Base-by-base conservation (phyloP, 2,888 invertebrate species). In the Protophormia terraenovae region DNA sequence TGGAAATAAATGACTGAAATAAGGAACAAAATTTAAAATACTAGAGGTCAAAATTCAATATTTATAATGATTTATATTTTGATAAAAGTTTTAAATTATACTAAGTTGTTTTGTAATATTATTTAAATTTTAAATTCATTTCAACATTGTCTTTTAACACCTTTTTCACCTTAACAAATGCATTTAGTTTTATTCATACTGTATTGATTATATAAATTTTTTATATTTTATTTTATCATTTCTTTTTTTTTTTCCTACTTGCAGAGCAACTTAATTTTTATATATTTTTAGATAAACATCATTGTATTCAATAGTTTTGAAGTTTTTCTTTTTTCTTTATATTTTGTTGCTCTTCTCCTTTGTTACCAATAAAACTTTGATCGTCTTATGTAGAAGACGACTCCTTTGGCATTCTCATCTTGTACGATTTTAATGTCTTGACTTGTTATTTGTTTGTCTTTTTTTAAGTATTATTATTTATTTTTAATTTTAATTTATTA, bases 401-500 rank as follows among this genome's bases (percentile, higher is more conserved):
- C 32, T 60, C 19, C 60, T 60, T 60, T 32, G 60, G 32, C 55
- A n/a, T 0, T 16, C 24, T 24, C 55, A 55, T 0, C 66, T 12
- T 45, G 47, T 45, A 22, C 45, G 45, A 45, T 64, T 67, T 41
- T 58, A 60, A 75, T 73, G 72, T 41, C 71, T 76, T 55, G 72
- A 12, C 16, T 41, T 64, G 71, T 76, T 76, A 50, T 55, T 58
- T 66, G 53, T 66, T 67, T 76, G 32, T 69, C 4, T 66, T 35
- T 60, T 35, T 66, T 14, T 62, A 72, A 72, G 77, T 79, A 76
- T 73, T 77, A 66, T 77, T 84, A 60, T 80, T 84, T 83, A 76
- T 64, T 72, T 84, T 81, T 85, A 77, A 72, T 77, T 83, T 85
- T 81, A 73, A 85, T 82, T 81, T 85, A 76, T 82, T 85, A 82